Conservation (phyloP, 1,140 invertebrate species). For the Trichonephila clavata region DNA sequence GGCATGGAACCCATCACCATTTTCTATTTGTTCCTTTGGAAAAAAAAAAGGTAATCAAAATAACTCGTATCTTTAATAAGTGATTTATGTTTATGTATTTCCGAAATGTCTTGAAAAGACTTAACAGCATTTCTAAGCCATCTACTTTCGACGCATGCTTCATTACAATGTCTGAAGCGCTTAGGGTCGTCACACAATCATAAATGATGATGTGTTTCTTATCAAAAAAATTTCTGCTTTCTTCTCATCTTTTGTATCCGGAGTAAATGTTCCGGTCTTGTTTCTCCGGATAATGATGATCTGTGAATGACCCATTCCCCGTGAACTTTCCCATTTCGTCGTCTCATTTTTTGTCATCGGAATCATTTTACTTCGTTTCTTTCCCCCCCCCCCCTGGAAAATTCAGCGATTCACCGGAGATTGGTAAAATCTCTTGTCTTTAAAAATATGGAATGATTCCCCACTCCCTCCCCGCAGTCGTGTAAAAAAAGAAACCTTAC, state of each 20-base stretch:
- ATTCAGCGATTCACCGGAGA: background rate
- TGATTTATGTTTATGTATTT: too few relatives aligned
- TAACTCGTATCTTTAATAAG: too few relatives aligned
- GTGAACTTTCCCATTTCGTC: background rate
- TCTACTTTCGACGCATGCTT: too few relatives aligned
- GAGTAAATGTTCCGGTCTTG: background rate
- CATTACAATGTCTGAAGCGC: background rate
- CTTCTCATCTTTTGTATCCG: background rate
- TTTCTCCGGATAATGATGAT: background rate
- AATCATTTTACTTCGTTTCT: background rate
- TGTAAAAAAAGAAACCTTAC: background rate
- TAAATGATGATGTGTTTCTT: background rate
- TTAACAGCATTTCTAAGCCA: too few relatives aligned
- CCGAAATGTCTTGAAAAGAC: too few relatives aligned
- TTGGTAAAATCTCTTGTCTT: slow-evolving; percentile 25
- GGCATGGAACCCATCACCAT: too few relatives aligned
- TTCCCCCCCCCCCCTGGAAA: background rate
- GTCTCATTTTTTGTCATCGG: background rate
- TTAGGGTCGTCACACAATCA: background rate
- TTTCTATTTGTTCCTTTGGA: too few relatives aligned
- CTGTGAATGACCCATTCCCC: background rate
- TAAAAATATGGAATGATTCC: slow-evolving; percentile 1
- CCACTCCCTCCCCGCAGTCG: background rate
- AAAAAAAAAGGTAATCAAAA: too few relatives aligned
- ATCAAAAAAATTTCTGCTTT: background rate